Percentiles rank a stretch among this genome's conserved stretches.
These are phyloP conservation scores for Otolemur garnettii DNA, from an alignment of 2,113 vertebrate species.

Conservation along the genomic window DNA sequence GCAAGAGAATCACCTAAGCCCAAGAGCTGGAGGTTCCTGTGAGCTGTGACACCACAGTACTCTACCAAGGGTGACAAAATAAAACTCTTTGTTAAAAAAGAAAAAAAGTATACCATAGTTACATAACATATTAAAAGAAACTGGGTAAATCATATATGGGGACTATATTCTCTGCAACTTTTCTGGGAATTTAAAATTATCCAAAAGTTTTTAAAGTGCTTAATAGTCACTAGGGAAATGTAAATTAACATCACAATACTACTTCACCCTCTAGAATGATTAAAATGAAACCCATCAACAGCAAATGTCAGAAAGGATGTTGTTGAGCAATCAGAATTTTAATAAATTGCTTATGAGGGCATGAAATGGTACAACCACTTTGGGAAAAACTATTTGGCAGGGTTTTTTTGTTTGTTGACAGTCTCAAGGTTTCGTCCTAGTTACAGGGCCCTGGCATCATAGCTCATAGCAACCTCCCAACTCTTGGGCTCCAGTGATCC, in stretches of 20 bases:
- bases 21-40: too few species aligned
- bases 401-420: too few species aligned
- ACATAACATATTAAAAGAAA: neutral
- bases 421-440: too few species aligned
- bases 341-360: neutral
- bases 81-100: too few species aligned
- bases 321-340: neutral
- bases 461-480: too few species aligned
- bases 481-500: too few species aligned
- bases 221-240: neutral
- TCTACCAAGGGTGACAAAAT: too few species aligned
- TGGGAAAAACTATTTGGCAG: neutral
- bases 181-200: neutral
- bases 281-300: conserved; percentile 1
- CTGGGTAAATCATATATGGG: neutral
- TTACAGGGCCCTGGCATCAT: too few species aligned
- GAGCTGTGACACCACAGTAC: too few species aligned
- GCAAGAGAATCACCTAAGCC: too few species aligned
- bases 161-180: neutral
- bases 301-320: neutral
- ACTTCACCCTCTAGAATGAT: neutral
- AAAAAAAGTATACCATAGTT: neutral
- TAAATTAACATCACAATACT: neutral
- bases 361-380: neutral
- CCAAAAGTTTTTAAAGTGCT: neutral